These are phyloP conservation scores for Charina bottae DNA, from an alignment of 2,113 vertebrate genomes.

Conservation along the genomic window DNA sequence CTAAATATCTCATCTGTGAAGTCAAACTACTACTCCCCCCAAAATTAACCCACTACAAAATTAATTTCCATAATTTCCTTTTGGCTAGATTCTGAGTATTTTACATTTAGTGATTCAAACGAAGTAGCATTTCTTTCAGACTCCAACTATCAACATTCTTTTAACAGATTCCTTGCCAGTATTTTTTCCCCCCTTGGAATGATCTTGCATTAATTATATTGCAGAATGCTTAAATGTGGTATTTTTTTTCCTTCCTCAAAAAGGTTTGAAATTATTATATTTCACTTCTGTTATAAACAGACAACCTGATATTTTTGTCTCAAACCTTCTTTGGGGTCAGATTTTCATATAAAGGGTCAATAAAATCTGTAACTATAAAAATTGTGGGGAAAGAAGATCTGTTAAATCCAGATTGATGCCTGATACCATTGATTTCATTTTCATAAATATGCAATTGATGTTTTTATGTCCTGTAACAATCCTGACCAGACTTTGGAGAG, in stretches of 20 bases:
- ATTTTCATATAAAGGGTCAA: background rate
- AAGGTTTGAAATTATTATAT: background rate
- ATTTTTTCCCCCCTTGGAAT: background rate
- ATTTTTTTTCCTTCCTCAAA: background rate
- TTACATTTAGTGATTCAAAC: conserved; percentile 39
- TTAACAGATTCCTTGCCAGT: background rate
- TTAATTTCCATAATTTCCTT: conserved; percentile 51
- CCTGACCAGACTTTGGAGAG: background rate
- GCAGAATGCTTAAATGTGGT: background rate
- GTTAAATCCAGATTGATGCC: background rate
- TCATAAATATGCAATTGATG: background rate
- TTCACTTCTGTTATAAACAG: background rate
- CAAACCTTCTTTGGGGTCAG: background rate
- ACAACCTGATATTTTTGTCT: background rate
- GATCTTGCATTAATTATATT: conserved; percentile 16
- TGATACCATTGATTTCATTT: background rate
- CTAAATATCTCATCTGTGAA: conserved; percentile 47
- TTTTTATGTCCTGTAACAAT: background rate
- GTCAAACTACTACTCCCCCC: conserved; percentile 22
- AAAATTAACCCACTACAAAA: conserved; percentile 19
- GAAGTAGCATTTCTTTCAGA: background rate
- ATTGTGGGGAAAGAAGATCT: too few species aligned
- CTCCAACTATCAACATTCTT: conserved; percentile 1
- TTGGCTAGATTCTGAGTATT: conserved; percentile 46
- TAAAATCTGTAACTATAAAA: background rate